Conservation (phyloP, 2,888 invertebrate genomes). For the Clanis bilineata region DNA sequence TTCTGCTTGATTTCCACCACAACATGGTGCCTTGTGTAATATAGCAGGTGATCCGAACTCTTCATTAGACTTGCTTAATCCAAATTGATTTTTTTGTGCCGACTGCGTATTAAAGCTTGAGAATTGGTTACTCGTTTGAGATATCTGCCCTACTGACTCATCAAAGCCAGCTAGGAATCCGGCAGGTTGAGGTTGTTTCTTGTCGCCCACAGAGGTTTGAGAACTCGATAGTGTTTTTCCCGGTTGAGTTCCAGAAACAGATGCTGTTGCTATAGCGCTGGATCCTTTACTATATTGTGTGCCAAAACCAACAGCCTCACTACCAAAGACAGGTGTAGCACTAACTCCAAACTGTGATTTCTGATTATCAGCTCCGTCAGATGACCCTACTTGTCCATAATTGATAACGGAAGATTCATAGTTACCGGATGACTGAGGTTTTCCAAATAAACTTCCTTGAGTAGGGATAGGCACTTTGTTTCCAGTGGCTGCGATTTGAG, state of each 20-base stretch:
- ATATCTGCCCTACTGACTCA: conserved; percentile 19
- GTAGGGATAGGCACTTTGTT: background rate
- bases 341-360: background rate
- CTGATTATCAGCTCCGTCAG: background rate
- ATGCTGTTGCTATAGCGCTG: background rate
- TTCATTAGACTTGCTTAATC: background rate
- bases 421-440: background rate
- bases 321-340: background rate
- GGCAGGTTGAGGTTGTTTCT: background rate
- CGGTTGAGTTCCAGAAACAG: background rate
- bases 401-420: conserved; percentile 19
- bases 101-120: background rate
- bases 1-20: conserved; percentile 56
- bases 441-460: background rate
- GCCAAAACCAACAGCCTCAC: background rate
- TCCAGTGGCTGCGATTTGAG: too few relatives aligned
- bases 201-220: background rate
- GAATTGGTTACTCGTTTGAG: background rate
- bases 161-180: conserved; percentile 13
- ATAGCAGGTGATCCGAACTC: conserved; percentile 27
- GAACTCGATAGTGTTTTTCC: background rate
- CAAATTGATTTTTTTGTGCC: conserved; percentile 15
- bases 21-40: conserved; percentile 29
- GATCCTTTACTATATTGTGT: background rate
- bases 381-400: conserved; percentile 16